A percentile compares a stretch with the other conserved stretches of the same genome.
phyloP scores from a whole-genome alignment of 1,140 invertebrate genomes.

The Bombus vancouverensis region DNA sequence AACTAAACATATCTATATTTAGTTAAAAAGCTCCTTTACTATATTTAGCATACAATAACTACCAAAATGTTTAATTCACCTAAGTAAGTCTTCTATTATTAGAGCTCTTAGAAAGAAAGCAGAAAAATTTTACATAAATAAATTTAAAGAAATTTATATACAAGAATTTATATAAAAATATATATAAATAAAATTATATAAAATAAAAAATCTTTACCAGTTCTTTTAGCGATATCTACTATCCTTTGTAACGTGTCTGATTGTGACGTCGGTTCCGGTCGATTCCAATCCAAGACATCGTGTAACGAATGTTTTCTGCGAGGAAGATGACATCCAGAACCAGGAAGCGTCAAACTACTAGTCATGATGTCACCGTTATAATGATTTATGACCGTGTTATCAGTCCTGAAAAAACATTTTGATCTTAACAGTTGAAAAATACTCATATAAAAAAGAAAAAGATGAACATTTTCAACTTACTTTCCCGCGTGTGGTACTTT shows the following conservation, averaged over 20 bases:
- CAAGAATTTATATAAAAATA: background rate
- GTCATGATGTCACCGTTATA: slow-evolving; percentile 83
- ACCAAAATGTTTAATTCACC: too few species aligned
- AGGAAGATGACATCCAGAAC: slow-evolving; percentile 81
- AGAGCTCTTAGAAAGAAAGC: background rate
- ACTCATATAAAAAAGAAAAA: background rate
- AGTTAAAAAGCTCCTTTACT: background rate
- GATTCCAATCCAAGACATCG: slow-evolving; percentile 88
- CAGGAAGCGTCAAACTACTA: slow-evolving; percentile 83
- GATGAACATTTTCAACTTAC: slow-evolving; percentile 65
- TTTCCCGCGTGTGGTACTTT: slow-evolving; percentile 83
- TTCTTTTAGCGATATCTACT: slow-evolving; percentile 90
- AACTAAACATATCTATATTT: background rate
- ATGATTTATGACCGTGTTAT: slow-evolving; percentile 81
- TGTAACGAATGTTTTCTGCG: slow-evolving; percentile 89
- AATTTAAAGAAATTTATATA: background rate
- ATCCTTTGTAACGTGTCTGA: slow-evolving; percentile 90
- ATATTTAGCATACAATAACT: background rate
- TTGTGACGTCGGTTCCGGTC: slow-evolving; percentile 83
- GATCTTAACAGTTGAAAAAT: background rate
- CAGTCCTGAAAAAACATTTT: slow-evolving; percentile 78
- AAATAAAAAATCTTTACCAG: slow-evolving; percentile 80
- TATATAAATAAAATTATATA: slow-evolving; percentile 27
- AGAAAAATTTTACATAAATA: background rate
- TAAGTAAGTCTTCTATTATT: background rate